phyloP scores from a whole-genome alignment of 64 coral and sea anemone species.

The Montipora foliosa region DNA sequence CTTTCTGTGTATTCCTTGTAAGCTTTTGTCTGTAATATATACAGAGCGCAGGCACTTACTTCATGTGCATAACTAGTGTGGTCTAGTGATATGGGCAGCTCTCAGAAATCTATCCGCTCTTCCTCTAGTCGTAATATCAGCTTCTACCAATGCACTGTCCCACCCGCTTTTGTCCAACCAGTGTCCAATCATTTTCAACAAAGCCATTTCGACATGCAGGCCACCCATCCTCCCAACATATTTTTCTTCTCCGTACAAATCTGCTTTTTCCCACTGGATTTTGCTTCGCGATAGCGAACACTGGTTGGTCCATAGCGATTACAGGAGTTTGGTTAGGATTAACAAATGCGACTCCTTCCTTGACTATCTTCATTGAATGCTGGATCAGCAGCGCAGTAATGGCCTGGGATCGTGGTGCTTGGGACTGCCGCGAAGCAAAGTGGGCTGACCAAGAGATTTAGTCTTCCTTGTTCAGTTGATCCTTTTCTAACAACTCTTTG shows the following conservation, averaged over 20 bases:
- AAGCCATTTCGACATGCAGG: slow-evolving; percentile 29
- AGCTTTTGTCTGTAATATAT: background rate
- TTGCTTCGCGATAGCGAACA: slow-evolving; percentile 28
- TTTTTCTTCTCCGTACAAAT: background rate
- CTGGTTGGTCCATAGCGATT: slow-evolving; percentile 17
- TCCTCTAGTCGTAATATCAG: slow-evolving; percentile 20
- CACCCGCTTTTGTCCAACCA: slow-evolving; percentile 33
- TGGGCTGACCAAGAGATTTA: slow-evolving; percentile 15
- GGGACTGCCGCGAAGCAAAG: background rate
- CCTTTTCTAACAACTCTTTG: slow-evolving; percentile 25
- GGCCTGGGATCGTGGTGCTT: background rate
- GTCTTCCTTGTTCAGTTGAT: slow-evolving; percentile 16
- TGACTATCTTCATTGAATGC: background rate
- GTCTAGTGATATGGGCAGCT: slow-evolving; percentile 21
- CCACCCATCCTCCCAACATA: slow-evolving; percentile 24
- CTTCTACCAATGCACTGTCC: slow-evolving; percentile 13
- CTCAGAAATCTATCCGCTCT: slow-evolving; percentile 39
- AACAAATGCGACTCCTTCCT: too few species aligned
- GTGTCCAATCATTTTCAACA: slow-evolving; percentile 19
- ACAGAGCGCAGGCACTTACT: background rate
- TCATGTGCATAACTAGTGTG: background rate
- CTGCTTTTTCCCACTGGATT: slow-evolving; percentile 26
- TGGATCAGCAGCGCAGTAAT: background rate
- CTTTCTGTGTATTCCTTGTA: background rate
- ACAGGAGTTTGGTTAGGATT: background rate